These are phyloP conservation scores for Oscheius sp. DNA, from an alignment of 2,888 invertebrate genomes.

Conservation along the genomic window DNA sequence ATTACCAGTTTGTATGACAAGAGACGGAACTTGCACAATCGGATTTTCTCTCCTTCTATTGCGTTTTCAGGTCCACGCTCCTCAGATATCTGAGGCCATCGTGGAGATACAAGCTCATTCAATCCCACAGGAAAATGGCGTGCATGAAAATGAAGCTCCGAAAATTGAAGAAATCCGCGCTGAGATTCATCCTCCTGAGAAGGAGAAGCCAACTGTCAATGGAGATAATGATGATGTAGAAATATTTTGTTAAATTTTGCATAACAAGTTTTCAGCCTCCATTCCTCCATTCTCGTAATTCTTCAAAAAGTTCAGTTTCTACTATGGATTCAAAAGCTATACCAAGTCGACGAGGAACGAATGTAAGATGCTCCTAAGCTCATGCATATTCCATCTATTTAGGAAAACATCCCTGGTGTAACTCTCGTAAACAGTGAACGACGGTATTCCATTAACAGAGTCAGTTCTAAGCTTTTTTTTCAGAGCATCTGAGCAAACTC, in stretches of 20 bases:
- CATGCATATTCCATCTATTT: neutral
- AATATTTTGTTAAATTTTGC: neutral
- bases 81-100: too few relatives aligned
- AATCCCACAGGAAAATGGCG: neutral
- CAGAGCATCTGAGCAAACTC: neutral
- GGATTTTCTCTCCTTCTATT: too few relatives aligned
- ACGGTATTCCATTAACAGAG: constrained; percentile 22
- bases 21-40: too few relatives aligned
- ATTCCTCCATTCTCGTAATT: constrained; percentile 6
- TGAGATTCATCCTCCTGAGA: neutral
- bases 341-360: constrained; percentile 18
- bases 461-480: constrained; percentile 5
- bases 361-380: neutral
- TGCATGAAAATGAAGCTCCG: neutral
- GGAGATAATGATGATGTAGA: constrained; percentile 13
- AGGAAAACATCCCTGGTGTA: constrained; percentile 25
- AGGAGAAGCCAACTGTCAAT: too few relatives aligned
- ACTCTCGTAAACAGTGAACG: constrained; percentile 10
- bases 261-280: constrained; percentile 1
- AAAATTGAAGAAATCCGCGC: neutral
- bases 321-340: constrained; percentile 3
- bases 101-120: neutral
- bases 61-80: too few relatives aligned
- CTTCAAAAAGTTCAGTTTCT: constrained; percentile 9
- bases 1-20: too few relatives aligned